phyloP scores from a whole-genome alignment of 2,113 vertebrate species.

The Uropsilus gracilis region DNA sequence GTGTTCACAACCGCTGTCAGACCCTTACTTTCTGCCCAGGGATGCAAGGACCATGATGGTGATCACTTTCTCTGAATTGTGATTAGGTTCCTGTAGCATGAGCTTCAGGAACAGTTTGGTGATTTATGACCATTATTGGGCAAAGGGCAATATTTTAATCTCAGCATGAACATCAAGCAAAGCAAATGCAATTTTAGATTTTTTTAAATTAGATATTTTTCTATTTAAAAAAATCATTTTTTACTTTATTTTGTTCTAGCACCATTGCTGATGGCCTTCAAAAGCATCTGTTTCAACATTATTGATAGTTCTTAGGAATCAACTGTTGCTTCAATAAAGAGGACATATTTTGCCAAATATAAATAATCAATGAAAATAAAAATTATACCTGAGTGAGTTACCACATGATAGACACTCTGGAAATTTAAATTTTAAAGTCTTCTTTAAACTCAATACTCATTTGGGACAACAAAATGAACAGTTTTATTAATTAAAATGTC shows the following conservation, averaged over 20 bases:
- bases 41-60: too few species aligned
- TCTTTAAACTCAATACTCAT: neutral
- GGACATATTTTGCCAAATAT: neutral
- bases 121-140: neutral
- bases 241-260: neutral
- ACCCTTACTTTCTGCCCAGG: neutral
- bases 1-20: neutral
- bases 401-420: slow-evolving; percentile 25
- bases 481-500: slow-evolving; percentile 2
- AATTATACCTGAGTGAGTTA: neutral
- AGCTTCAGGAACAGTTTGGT: neutral
- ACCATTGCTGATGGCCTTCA: neutral
- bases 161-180: neutral
- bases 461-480: neutral
- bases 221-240: neutral
- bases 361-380: neutral
- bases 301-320: neutral
- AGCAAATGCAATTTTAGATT: neutral
- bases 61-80: neutral
- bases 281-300: neutral
- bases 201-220: neutral
- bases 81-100: neutral
- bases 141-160: neutral
- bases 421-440: neutral
- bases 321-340: slow-evolving; percentile 25